Evolutionary conservation across 2,888 invertebrate species (phyloP).

Genomic region (Xestia rhomboidea): DNA sequence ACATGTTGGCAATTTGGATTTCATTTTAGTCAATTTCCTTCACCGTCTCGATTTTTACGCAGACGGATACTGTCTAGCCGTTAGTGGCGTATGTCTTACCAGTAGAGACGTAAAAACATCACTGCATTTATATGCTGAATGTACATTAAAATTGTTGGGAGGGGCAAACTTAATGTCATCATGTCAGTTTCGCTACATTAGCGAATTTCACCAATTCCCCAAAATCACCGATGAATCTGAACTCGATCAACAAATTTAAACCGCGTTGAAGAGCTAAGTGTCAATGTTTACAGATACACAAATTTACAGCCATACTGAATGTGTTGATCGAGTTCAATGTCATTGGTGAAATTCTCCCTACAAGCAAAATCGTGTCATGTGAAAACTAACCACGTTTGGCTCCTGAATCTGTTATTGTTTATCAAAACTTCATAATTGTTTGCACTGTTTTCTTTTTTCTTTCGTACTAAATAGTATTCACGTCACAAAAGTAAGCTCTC

Average conservation of each 20-base stretch:
- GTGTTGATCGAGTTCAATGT: not conserved
- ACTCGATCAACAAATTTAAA: not conserved
- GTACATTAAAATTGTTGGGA: not conserved
- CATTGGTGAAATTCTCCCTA: not conserved
- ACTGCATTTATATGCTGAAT: not conserved
- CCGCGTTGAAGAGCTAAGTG: not conserved
- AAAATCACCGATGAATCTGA: not conserved
- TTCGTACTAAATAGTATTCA: constrained; percentile 8
- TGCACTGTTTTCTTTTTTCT: constrained; percentile 2
- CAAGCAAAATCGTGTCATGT: not conserved
- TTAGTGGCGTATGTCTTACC: not conserved
- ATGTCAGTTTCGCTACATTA: not conserved
- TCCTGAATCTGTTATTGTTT: constrained; percentile 2
- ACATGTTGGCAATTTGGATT: constrained; percentile 28
- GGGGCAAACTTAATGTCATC: not conserved
- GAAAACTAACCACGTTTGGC: not conserved
- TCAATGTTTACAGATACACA: no score
- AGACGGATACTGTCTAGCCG: not conserved
- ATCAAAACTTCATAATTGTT: not conserved
- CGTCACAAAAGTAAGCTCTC: constrained; percentile 28
- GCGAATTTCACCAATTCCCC: not conserved
- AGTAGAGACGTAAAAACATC: not conserved
- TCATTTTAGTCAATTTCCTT: constrained; percentile 21
- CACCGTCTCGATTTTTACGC: constrained; percentile 7
- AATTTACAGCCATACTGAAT: not conserved